A percentile compares a stretch with the other conserved stretches of the same genome.
Evolutionary conservation across 1,140 invertebrate species (phyloP).

Genomic region (Mercenaria mercenaria): DNA sequence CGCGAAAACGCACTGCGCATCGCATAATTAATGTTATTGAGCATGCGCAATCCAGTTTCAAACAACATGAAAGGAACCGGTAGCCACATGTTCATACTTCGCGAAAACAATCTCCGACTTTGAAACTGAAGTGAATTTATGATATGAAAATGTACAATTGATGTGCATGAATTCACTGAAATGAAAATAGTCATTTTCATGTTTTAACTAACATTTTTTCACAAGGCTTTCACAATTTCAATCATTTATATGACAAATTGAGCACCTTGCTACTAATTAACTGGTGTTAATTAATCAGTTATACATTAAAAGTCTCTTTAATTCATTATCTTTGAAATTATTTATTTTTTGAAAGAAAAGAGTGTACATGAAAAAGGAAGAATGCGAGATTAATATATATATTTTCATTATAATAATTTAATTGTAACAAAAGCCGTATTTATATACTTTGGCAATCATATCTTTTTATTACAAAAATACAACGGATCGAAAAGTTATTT

Average conservation of each 20-base stretch:
- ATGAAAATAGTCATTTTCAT: not conserved
- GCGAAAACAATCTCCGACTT: conserved; percentile 12
- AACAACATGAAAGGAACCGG: conserved; percentile 62
- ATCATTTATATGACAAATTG: not conserved
- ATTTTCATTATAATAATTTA: no score
- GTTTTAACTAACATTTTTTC: not conserved
- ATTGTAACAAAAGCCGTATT: no score
- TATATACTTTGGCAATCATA: no score
- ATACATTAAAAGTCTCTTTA: no score
- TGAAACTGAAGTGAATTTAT: conserved; percentile 21
- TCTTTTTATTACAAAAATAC: no score
- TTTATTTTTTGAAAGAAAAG: no score
- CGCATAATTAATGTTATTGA: conserved; percentile 76
- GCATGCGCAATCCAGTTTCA: conserved; percentile 79
- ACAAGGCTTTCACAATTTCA: not conserved
- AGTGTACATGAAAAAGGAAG: no score
- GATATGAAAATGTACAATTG: not conserved
- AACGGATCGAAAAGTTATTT: no score
- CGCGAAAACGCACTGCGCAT: conserved; percentile 82
- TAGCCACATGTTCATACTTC: conserved; percentile 61
- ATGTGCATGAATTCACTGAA: not conserved
- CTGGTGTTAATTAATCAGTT: no score
- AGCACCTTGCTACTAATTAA: not conserved
- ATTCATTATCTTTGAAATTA: no score
- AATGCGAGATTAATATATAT: no score